Percentiles rank a stretch among this genome's conserved stretches.
Conservation (phyloP, 2,797 vertebrate species). For the Eulemur albifrons region DNA sequence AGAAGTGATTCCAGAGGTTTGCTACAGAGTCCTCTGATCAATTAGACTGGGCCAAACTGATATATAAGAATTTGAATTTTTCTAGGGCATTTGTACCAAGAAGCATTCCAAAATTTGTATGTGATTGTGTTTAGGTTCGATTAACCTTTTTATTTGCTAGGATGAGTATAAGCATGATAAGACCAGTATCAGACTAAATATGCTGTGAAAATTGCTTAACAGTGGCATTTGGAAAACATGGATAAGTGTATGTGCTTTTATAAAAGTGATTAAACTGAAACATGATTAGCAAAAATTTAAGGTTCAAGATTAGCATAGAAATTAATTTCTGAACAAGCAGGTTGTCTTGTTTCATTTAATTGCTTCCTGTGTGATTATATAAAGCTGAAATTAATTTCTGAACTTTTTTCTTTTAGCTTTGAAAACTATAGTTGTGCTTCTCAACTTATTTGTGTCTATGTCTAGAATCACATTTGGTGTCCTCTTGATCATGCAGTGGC, state of each 20-base stretch:
- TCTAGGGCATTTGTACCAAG: not conserved
- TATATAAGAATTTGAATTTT: not conserved
- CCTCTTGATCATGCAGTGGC: not conserved
- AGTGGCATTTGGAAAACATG: constrained; percentile 52
- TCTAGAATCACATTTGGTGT: constrained; percentile 34
- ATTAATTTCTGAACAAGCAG: constrained; percentile 75
- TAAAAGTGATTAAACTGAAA: constrained; percentile 73
- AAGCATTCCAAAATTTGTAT: not conserved
- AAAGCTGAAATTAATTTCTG: constrained; percentile 72
- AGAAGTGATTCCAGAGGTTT: not conserved
- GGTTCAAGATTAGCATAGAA: constrained; percentile 76
- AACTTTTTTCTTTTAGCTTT: constrained; percentile 26
- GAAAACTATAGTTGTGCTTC: constrained; percentile 16
- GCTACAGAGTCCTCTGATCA: not conserved
- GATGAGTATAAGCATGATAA: constrained; percentile 53
- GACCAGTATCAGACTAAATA: constrained; percentile 79
- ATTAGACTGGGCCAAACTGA: not conserved
- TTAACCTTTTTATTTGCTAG: not conserved
- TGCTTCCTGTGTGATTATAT: constrained; percentile 66
- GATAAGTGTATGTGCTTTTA: constrained; percentile 69
- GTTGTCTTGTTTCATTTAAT: constrained; percentile 70
- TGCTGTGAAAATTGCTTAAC: constrained; percentile 70
- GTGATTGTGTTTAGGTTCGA: not conserved
- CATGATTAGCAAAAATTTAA: constrained; percentile 69
- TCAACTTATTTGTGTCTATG: constrained; percentile 30